These are phyloP conservation scores for Paramormyrops hopkinsi DNA, from an alignment of 2,797 vertebrate genomes.

Conservation along the genomic window DNA sequence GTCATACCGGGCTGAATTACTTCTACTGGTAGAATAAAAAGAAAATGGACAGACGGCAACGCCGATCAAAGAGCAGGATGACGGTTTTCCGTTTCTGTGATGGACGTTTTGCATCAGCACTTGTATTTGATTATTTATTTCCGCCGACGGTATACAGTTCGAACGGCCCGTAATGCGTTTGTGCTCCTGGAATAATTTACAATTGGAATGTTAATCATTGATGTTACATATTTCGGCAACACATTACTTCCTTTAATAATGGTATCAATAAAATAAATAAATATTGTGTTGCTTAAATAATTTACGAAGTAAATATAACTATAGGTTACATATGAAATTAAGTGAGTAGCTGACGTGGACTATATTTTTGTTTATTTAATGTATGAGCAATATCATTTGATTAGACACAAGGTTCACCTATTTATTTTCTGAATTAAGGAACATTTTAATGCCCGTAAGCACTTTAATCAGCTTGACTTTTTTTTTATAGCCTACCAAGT, in stretches of 20 bases:
- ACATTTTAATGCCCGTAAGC: neutral
- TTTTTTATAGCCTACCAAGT: neutral
- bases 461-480: neutral
- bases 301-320: neutral
- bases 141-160: neutral
- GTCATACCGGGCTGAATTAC: constrained; percentile 40
- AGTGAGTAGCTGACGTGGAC: neutral
- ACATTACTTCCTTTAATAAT: neutral
- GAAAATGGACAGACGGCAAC: neutral
- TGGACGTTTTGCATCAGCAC: neutral
- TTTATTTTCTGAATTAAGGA: neutral
- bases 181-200: neutral
- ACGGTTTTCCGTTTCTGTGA: constrained; percentile 15
- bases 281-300: neutral
- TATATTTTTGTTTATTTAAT: neutral
- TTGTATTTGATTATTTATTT: neutral
- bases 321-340: neutral
- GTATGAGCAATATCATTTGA: neutral
- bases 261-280: neutral
- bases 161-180: neutral
- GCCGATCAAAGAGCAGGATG: constrained; percentile 14
- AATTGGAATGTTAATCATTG: neutral
- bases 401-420: neutral
- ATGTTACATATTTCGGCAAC: neutral
- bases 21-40: constrained; percentile 32